phyloP scores from a whole-genome alignment of 1,140 invertebrate genomes.

The Eumaeus atala region DNA sequence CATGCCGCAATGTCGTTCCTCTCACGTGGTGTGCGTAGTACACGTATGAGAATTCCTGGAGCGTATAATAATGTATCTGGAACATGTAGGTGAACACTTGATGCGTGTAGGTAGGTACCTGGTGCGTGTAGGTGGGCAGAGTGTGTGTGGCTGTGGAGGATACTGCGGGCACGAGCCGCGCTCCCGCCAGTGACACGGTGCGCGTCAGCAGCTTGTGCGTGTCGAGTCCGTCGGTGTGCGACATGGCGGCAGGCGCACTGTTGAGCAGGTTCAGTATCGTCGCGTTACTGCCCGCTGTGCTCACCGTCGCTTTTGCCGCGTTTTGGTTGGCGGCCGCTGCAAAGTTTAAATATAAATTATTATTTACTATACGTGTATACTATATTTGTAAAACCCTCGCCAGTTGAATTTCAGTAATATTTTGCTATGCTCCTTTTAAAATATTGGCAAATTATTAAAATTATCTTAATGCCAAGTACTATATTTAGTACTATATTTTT shows the following conservation, averaged over 20 bases:
- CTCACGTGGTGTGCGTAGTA: too few relatives aligned
- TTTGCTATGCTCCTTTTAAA: too few relatives aligned
- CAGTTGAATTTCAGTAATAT: too few relatives aligned
- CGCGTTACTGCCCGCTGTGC: constrained; percentile 75
- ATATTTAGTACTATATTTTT: too few relatives aligned
- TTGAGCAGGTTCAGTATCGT: constrained; percentile 84
- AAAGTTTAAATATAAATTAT: constrained; percentile 22
- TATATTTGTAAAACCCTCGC: neutral
- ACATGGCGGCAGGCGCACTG: constrained; percentile 80
- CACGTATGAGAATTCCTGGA: too few relatives aligned
- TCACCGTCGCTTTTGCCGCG: constrained; percentile 74
- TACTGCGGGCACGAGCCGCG: constrained; percentile 44
- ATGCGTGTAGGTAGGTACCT: constrained; percentile 40
- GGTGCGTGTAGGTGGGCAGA: constrained; percentile 53
- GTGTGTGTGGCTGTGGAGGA: constrained; percentile 46
- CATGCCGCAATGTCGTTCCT: too few relatives aligned
- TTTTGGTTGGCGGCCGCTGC: constrained; percentile 62
- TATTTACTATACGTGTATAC: neutral
- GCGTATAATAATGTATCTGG: too few relatives aligned
- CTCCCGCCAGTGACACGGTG: constrained; percentile 50
- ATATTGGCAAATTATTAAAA: too few relatives aligned
- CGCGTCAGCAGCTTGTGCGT: constrained; percentile 51
- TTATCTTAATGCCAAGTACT: too few relatives aligned
- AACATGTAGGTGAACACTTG: constrained; percentile 31
- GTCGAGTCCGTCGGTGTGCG: constrained; percentile 59